These are phyloP conservation scores for Zaprionus vittiger DNA, from an alignment of 1,140 invertebrate genomes.

Conservation along the genomic window DNA sequence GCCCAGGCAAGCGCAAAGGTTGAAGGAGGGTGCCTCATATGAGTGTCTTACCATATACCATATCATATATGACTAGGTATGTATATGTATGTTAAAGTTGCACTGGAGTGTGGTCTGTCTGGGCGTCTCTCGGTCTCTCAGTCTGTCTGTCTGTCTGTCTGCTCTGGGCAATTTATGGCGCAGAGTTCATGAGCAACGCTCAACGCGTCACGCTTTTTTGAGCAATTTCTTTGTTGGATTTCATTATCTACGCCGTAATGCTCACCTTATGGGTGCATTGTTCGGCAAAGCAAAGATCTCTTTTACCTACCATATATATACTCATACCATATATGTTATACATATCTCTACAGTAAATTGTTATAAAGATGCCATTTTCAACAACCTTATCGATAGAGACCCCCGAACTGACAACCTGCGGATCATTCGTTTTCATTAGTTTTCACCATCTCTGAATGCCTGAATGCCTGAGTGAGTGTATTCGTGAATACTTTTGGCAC, in stretches of 20 bases:
- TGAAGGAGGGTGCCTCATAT: background rate
- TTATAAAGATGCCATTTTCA: background rate
- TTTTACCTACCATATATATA: conserved; percentile 6
- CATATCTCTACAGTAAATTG: background rate
- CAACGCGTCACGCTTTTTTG: conserved; percentile 71
- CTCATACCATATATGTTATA: background rate
- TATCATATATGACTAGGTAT: conserved; percentile 43
- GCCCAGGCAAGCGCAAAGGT: conserved; percentile 18
- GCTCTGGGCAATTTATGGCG: conserved; percentile 72
- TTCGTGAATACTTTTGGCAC: conserved; percentile 20
- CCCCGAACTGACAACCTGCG: background rate
- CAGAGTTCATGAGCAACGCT: conserved; percentile 73
- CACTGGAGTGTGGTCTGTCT: background rate
- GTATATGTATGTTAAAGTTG: conserved; percentile 18
- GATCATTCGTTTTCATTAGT: conserved; percentile 9
- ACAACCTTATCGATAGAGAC: background rate
- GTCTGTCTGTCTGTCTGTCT: background rate
- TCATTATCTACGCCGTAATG: conserved; percentile 72
- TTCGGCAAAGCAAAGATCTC: conserved; percentile 56
- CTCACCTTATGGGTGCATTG: conserved; percentile 65
- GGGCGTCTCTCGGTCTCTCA: background rate
- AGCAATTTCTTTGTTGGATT: conserved; percentile 76
- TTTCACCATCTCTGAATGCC: conserved; percentile 19
- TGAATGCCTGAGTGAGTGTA: conserved; percentile 1
- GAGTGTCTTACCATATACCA: background rate